Conservation (phyloP, 2,888 invertebrate species). For the Noctua janthe region DNA sequence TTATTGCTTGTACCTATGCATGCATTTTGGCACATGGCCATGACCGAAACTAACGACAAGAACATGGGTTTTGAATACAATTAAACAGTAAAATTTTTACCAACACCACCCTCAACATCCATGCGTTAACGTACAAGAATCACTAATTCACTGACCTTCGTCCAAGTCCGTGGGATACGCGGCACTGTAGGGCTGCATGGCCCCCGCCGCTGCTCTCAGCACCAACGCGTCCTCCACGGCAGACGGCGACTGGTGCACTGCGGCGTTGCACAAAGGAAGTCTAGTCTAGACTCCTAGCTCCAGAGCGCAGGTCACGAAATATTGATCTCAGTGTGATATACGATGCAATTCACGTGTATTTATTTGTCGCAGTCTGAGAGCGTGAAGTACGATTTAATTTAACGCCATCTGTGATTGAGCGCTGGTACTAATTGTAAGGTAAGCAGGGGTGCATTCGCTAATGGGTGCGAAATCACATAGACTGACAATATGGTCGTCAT, state of each 20-base stretch:
- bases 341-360: background rate
- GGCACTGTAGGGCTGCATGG: background rate
- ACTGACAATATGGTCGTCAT: background rate
- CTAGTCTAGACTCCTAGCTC: slow-evolving; percentile 6
- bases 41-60: too few relatives aligned
- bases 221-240: slow-evolving; percentile 2
- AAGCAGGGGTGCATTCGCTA: background rate
- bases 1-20: too few relatives aligned
- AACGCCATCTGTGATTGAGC: background rate
- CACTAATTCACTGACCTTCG: slow-evolving; percentile 18
- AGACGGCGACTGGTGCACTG: slow-evolving; percentile 5
- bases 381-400: background rate
- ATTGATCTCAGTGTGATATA: slow-evolving; percentile 14
- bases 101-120: background rate
- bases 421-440: background rate
- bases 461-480: background rate
- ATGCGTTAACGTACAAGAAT: background rate
- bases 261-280: slow-evolving; percentile 7
- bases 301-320: slow-evolving; percentile 26
- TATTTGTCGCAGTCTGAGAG: background rate
- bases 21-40: background rate
- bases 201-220: background rate
- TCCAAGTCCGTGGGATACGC: slow-evolving; percentile 16
- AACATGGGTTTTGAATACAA: background rate
- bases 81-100: background rate